These are phyloP conservation scores for Ostrea denselamellosa DNA, from an alignment of 1,140 invertebrate genomes.

Conservation along the genomic window DNA sequence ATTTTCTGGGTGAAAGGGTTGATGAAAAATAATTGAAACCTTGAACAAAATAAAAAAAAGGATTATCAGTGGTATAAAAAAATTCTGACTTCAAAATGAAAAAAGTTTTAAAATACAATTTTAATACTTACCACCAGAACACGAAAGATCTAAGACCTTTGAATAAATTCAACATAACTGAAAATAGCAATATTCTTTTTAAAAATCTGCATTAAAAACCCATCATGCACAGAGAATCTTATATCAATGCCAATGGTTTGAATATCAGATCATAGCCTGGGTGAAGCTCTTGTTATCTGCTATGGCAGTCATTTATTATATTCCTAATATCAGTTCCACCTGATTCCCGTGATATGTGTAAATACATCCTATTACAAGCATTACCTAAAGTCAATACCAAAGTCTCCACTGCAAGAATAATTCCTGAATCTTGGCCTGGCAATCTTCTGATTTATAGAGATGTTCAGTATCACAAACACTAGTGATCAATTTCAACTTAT, in stretches of 20 bases:
- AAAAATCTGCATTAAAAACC: constrained; percentile 9
- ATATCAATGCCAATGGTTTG: constrained; percentile 22
- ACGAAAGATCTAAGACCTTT: neutral
- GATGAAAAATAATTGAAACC: constrained; percentile 12
- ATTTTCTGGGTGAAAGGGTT: neutral
- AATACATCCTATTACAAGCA: constrained; percentile 29
- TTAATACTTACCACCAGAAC: neutral
- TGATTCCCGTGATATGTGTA: constrained; percentile 35
- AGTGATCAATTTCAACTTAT: neutral
- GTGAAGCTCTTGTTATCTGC: neutral
- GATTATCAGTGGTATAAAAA: neutral
- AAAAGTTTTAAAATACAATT: neutral
- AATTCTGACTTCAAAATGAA: neutral
- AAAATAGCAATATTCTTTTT: constrained; percentile 15
- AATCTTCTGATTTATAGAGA: neutral
- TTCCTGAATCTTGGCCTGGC: neutral
- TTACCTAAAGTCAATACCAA: constrained; percentile 30
- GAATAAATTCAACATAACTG: neutral
- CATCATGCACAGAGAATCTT: neutral
- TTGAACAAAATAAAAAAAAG: neutral
- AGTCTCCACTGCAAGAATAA: neutral
- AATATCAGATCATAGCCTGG: constrained; percentile 18
- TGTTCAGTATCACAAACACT: constrained; percentile 9
- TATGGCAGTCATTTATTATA: constrained; percentile 34
- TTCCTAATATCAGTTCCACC: constrained; percentile 32